phyloP scores from a whole-genome alignment of 2,797 vertebrate genomes.

The Lepilemur septentrionalis region DNA sequence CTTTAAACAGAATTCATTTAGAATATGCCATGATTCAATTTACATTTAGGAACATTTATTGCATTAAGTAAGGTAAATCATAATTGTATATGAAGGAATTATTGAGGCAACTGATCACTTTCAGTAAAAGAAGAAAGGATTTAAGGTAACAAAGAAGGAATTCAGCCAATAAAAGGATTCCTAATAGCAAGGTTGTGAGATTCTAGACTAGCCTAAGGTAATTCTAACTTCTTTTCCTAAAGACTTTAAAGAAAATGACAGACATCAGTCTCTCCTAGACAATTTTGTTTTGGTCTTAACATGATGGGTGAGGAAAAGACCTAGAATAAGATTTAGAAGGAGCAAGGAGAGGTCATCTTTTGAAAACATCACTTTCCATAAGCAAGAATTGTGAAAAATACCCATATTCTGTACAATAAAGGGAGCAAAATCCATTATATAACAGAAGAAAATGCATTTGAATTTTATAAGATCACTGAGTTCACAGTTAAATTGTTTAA shows the following conservation, averaged over 20 bases:
- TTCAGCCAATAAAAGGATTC: neutral
- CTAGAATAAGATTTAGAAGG: neutral
- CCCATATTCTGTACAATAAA: neutral
- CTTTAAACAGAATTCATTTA: neutral
- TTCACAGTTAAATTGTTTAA: neutral
- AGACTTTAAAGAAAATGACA: constrained; percentile 28
- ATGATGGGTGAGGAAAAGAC: neutral
- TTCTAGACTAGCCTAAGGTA: neutral
- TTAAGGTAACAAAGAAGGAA: constrained; percentile 15
- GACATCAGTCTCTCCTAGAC: neutral
- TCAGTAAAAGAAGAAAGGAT: neutral
- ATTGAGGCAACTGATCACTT: neutral
- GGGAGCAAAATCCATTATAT: neutral
- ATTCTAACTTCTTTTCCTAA: constrained; percentile 28
- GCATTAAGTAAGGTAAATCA: neutral
- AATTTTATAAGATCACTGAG: constrained; percentile 17
- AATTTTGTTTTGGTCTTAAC: constrained; percentile 3
- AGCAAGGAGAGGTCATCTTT: neutral
- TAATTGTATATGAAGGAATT: neutral
- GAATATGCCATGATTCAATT: neutral
- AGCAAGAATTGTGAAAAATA: neutral
- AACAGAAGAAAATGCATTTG: constrained; percentile 19
- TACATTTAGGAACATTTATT: neutral
- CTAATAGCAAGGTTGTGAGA: neutral
- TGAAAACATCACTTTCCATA: constrained; percentile 3